Evolutionary conservation across 2,113 vertebrate species (phyloP).

Genomic region (Cettia cetti): DNA sequence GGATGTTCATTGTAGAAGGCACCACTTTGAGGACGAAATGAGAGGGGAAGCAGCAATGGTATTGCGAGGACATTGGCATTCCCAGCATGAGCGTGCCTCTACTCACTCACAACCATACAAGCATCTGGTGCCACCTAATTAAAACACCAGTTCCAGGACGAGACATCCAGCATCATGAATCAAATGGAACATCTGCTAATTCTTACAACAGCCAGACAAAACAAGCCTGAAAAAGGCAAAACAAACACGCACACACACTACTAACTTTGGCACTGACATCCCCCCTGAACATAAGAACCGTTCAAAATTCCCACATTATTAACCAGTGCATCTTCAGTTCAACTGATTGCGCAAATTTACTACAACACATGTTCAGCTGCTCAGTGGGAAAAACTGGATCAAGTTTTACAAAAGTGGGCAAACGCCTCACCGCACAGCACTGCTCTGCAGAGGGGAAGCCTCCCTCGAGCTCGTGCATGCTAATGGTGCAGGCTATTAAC

Average conservation of each 20-base stretch:
- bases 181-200: conserved; percentile 50
- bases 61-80: background rate
- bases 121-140: conserved; percentile 64
- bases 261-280: conserved; percentile 38
- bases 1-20: accelerated
- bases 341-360: background rate
- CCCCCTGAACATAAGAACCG: background rate
- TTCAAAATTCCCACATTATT: conserved; percentile 40
- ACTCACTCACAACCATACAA: background rate
- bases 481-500: conserved; percentile 21
- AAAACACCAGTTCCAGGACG: conserved; percentile 49
- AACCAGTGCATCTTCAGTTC: background rate
- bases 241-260: background rate
- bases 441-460: background rate
- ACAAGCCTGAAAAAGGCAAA: conserved; percentile 22
- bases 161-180: conserved; percentile 31
- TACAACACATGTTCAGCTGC: background rate
- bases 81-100: background rate
- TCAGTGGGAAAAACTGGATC: background rate
- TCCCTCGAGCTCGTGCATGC: background rate
- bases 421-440: background rate
- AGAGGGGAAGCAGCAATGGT: background rate
- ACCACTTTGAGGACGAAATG: accelerated
- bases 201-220: conserved; percentile 44
- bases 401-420: background rate